Evolutionary conservation across 2,113 vertebrate species (phyloP), one percentile per base, ranked within the genome.

Genomic region (Tenebrosternarchus preto): DNA sequence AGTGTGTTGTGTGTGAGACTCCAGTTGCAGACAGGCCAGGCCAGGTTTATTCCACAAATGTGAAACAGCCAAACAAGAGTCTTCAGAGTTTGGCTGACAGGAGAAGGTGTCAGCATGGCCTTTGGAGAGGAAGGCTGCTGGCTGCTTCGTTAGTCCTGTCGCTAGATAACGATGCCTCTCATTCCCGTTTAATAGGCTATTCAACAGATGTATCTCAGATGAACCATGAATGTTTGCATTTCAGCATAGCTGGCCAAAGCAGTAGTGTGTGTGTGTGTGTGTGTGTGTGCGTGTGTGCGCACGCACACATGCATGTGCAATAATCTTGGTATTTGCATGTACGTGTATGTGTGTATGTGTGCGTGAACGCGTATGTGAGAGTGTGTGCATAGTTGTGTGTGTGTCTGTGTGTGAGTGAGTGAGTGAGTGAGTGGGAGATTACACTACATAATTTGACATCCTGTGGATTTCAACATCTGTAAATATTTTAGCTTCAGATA

Each of bases 401-500:
- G 50, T 67, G 43, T 55, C 50, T 39, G 56, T 79, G 57, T 61
- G 33, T 25, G 31, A 29, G 57, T 6, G 39, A 55, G 53, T 39
- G 46, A 50, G 25, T 25, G 36, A 50, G 31, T 25, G 12, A 60
- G 9, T 36, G 46, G 29, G 39, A 59, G 25, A 61, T 73, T 57
- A 57, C 70, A 56, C 50, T 75, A 64, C 76, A 78, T 69, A 78
- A 75, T 78, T 75, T 57, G 75, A 75, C 70, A 78, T 43, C 60
- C 50, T 73, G 43, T 68, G 75, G 70, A 75, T 83, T 81, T 78
- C 74, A 55, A 68, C 70, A 78, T 80, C 55, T 85, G 64, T 85
- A 75, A 85, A 83, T 85, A 80, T 85, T 83, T 85, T 79, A 85
- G 59, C 64, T 29, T 71, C 36, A 67, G 84, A 76, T 83, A 81